These are phyloP conservation scores for Metopia argyrocephala DNA, from an alignment of 2,888 invertebrate genomes.

Conservation along the genomic window DNA sequence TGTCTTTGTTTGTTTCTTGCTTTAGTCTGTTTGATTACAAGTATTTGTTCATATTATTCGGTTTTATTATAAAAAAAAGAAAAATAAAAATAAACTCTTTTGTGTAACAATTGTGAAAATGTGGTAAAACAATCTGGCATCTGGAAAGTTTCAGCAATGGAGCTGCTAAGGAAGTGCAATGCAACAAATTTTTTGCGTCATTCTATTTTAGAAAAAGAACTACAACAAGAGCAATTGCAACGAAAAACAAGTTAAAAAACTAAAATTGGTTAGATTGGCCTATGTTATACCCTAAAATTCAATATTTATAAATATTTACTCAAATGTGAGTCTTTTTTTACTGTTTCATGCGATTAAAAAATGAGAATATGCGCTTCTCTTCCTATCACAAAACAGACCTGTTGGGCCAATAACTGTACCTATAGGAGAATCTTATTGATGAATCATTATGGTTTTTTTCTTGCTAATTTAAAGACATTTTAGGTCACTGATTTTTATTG, in stretches of 20 bases:
- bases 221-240: conserved; percentile 13
- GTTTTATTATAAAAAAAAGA: neutral
- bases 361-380: too few species aligned
- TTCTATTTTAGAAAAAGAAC: conserved; percentile 36
- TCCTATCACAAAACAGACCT: too few species aligned
- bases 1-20: conserved; percentile 16
- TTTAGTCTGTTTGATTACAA: conserved; percentile 28
- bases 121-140: conserved; percentile 59
- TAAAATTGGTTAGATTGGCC: conserved; percentile 22
- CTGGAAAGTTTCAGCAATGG: conserved; percentile 38
- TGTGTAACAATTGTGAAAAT: conserved; percentile 55
- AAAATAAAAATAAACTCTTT: conserved; percentile 47
- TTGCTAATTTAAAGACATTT: too few species aligned
- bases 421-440: too few species aligned
- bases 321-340: too few species aligned
- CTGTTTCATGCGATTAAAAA: too few species aligned
- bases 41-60: neutral
- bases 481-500: too few species aligned
- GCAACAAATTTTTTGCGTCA: conserved; percentile 64
- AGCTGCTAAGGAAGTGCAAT: conserved; percentile 58
- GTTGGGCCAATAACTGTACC: too few species aligned
- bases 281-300: too few species aligned
- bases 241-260: conserved; percentile 1
- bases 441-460: too few species aligned
- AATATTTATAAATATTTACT: too few species aligned